These are phyloP conservation scores for Setophaga coronata DNA, from an alignment of 2,113 vertebrate species.

Conservation along the genomic window DNA sequence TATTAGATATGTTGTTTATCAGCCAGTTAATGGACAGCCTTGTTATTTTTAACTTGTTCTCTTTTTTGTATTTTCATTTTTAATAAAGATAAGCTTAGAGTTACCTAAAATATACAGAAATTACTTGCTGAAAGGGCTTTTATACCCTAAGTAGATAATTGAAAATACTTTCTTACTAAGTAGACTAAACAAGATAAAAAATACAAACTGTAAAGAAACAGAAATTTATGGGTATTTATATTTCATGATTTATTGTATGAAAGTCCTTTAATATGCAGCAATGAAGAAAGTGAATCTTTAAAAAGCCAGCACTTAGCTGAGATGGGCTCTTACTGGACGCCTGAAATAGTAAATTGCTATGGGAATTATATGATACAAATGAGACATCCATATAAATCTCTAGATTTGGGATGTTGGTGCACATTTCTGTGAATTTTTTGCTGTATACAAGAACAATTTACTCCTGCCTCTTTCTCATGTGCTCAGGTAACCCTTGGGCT, in stretches of 20 bases:
- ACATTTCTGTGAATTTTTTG: neutral
- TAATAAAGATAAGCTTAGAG: neutral
- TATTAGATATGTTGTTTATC: neutral
- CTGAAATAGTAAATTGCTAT: neutral
- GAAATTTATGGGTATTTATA: neutral
- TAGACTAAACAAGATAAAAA: neutral
- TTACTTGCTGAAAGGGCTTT: neutral
- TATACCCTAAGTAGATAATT: neutral
- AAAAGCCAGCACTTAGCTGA: neutral
- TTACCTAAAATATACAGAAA: neutral
- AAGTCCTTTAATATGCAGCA: neutral
- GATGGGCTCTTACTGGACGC: neutral
- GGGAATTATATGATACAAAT: neutral
- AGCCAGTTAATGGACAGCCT: neutral
- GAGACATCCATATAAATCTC: neutral
- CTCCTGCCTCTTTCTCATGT: neutral
- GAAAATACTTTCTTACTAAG: neutral
- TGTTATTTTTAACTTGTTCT: neutral
- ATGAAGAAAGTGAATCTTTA: neutral
- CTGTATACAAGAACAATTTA: neutral
- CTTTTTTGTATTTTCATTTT: neutral
- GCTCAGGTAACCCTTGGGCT: neutral
- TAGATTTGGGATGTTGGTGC: neutral
- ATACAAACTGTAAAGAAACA: neutral
- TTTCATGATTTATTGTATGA: neutral